Base-by-base conservation (phyloP, 2,113 vertebrate genomes). In the Trinectes maculatus region DNA sequence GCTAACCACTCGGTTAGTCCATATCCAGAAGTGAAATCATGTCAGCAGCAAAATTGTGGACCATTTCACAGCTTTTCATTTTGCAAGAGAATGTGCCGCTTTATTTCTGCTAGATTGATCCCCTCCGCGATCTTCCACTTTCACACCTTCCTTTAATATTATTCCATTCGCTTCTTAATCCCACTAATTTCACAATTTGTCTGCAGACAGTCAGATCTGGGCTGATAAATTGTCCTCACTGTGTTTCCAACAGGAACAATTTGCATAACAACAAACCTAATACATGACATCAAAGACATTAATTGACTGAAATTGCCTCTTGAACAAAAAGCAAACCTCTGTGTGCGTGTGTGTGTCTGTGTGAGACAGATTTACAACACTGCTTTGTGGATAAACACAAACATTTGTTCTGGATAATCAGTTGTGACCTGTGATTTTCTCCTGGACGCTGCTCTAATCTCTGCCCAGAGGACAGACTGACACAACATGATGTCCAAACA, bases 251-350 rank as follows among this genome's bases (percentile, higher is more conserved):
- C 39, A 29, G 33, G 43, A 28, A 8, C n/a, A 43, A 74, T 85
- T 80, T 80, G 58, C 74, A 83, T 85, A 74, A 86, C 60, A 83
- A 74, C 36, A 46, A 75, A 69, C 22, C 46, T 37, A 64, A 76
- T 63, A 55, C 48, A 60, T 74, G 77, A 74, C 59, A 86, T 80
- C 70, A 78, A 58, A 74, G 74, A 63, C 26, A 58, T 53, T 73
- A 64, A 78, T 67, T 73, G 71, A 76, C 47, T 60, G 56, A 55
- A 69, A 48, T 22, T 54, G 65, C 25, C 43, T 70, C 57, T n/a
- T 33, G 49, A 60, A 55, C 12, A 34, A 6, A 51, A 46, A 51
- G n/a, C n/a, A 61, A 48, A 19, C 34, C n/a, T n/a, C n/a, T n/a
- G n/a, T n/a, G n/a, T n/a, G n/a, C n/a, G n/a, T n/a, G n/a, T 31